These are phyloP conservation scores for Enchytraeus crypticus DNA, from an alignment of 2,888 invertebrate genomes.

Conservation along the genomic window DNA sequence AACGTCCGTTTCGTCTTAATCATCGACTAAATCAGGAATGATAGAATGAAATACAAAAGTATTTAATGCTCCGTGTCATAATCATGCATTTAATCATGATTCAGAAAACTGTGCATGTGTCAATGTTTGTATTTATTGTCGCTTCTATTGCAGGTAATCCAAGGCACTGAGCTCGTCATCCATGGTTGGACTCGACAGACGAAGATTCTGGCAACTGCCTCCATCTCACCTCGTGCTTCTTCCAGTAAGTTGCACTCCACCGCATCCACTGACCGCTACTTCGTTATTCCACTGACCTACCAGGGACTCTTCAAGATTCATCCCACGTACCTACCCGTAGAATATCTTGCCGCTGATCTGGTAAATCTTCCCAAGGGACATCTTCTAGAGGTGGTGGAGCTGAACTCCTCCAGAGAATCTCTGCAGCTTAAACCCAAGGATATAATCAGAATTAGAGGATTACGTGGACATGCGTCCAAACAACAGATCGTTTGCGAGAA, in stretches of 20 bases:
- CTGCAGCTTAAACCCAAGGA: not conserved
- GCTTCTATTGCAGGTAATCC: not conserved
- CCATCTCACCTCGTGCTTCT: too few species aligned
- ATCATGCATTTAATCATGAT: too few species aligned
- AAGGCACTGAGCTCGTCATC: conserved; percentile 18
- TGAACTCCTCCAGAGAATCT: not conserved
- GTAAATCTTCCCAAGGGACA: not conserved
- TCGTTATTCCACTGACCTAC: conserved; percentile 28
- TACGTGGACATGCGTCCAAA: not conserved
- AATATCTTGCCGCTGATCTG: not conserved
- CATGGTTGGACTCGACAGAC: conserved; percentile 29
- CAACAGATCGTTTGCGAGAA: not conserved
- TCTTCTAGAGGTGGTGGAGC: not conserved
- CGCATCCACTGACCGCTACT: not conserved
- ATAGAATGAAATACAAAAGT: too few species aligned
- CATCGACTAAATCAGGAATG: too few species aligned
- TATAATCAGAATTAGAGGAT: not conserved
- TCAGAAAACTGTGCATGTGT: too few species aligned
- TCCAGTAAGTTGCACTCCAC: conserved; percentile 13
- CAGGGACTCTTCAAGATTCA: conserved; percentile 22
- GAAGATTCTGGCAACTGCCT: conserved; percentile 21
- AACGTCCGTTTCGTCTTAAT: too few species aligned
- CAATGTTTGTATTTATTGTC: too few species aligned
- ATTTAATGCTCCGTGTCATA: too few species aligned
- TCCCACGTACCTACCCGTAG: not conserved